Conservation (phyloP, 2,113 vertebrate genomes). For the Salvelinus sp. region DNA sequence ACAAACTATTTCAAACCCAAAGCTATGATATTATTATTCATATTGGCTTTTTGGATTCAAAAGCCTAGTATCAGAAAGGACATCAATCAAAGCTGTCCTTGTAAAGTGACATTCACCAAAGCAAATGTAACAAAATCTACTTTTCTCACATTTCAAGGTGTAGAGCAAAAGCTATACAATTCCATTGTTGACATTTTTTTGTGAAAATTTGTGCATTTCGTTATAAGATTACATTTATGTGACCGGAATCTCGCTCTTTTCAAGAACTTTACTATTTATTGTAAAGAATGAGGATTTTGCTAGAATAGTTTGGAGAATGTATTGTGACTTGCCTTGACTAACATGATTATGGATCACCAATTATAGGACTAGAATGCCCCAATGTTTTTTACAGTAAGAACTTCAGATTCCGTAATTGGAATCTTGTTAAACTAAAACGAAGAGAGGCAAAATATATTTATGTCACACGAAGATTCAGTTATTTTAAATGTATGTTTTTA, state of each 20-base stretch:
- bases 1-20: slow-evolving; percentile 24
- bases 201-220: slow-evolving; percentile 12
- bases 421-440: slow-evolving; percentile 14
- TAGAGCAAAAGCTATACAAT: slow-evolving; percentile 15
- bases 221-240: slow-evolving; percentile 9
- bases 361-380: slow-evolving; percentile 13
- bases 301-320: slow-evolving; percentile 26
- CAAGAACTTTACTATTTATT: background rate
- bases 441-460: slow-evolving; percentile 11
- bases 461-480: slow-evolving; percentile 18
- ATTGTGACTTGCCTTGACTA: slow-evolving; percentile 9
- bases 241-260: slow-evolving; percentile 17
- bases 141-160: slow-evolving; percentile 34
- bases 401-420: background rate
- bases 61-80: slow-evolving; percentile 14
- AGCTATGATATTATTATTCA: slow-evolving; percentile 41
- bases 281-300: background rate
- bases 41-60: slow-evolving; percentile 48
- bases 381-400: slow-evolving; percentile 27
- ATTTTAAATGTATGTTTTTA: slow-evolving; percentile 49
- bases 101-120: slow-evolving; percentile 54
- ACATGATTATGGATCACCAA: background rate
- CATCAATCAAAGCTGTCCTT: slow-evolving; percentile 41
- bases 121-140: slow-evolving; percentile 11
- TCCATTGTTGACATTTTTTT: slow-evolving; percentile 31